A percentile compares a stretch with the other conserved stretches of the same genome.
These are phyloP conservation scores for Trichomycterus rosablanca DNA, from an alignment of 2,113 vertebrate species.

Conservation along the genomic window DNA sequence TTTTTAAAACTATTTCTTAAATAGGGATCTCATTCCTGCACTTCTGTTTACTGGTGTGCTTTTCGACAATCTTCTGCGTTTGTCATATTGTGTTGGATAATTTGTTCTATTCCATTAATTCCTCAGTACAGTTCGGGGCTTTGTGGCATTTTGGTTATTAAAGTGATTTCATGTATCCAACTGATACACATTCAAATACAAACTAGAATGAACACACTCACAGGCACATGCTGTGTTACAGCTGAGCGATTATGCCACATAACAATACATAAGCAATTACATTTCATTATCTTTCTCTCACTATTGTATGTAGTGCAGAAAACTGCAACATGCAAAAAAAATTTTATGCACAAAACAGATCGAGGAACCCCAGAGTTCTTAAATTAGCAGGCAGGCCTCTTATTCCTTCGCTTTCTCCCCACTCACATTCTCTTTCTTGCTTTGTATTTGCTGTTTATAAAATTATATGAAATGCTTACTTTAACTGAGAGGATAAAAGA, in stretches of 20 bases:
- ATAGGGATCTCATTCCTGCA: no score
- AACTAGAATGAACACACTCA: no score
- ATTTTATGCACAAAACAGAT: constrained; percentile 18
- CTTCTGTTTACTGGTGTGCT: no score
- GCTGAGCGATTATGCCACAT: background rate
- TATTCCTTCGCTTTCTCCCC: background rate
- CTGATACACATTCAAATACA: constrained; percentile 33
- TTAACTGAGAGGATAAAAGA: constrained; percentile 12
- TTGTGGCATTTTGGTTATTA: no score
- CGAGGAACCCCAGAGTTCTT: background rate
- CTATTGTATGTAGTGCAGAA: constrained; percentile 23
- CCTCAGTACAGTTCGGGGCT: no score
- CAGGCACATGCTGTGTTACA: constrained; percentile 5
- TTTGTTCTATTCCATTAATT: no score
- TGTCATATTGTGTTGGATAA: no score
- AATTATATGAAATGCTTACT: constrained; percentile 26
- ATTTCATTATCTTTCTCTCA: constrained; percentile 35
- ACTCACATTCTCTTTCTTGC: no score
- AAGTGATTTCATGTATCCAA: no score
- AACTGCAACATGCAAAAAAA: constrained; percentile 13
- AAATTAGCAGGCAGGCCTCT: constrained; percentile 6
- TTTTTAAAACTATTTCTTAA: no score
- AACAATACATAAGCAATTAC: constrained; percentile 31
- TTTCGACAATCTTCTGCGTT: no score
- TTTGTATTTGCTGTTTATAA: constrained; percentile 6